Percentiles rank a stretch among this genome's conserved stretches.
phyloP scores from a whole-genome alignment of 2,113 vertebrate species.

The Dipodomys stephensi region DNA sequence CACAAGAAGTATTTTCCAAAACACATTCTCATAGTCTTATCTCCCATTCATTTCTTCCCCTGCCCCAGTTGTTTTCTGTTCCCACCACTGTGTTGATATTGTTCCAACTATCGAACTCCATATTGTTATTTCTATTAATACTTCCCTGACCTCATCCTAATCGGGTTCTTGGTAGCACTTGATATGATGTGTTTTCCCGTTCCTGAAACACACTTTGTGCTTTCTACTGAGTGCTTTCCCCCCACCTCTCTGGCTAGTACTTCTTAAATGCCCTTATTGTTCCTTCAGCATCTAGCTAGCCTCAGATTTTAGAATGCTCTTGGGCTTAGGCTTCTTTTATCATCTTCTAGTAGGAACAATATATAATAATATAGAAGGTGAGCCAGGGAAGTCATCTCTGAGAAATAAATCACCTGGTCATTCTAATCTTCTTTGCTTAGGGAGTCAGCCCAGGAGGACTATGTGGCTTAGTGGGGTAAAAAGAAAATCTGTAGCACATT shows the following conservation, averaged over 20 bases:
- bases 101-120: background rate
- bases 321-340: background rate
- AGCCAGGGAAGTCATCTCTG: background rate
- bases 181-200: background rate
- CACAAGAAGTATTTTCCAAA: background rate
- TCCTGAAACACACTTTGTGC: background rate
- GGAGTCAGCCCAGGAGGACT: background rate
- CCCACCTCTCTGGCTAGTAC: background rate
- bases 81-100: background rate
- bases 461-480: background rate
- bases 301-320: background rate
- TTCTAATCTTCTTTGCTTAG: constrained; percentile 3
- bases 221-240: background rate
- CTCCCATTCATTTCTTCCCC: background rate
- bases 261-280: background rate
- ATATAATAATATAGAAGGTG: background rate
- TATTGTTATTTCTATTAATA: background rate
- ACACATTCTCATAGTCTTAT: constrained; percentile 12
- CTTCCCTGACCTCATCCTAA: background rate
- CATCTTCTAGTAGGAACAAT: background rate
- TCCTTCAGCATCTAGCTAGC: background rate
- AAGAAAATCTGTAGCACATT: constrained; percentile 3
- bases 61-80: constrained; percentile 2
- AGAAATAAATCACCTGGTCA: background rate
- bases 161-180: background rate